Percentiles rank a stretch among this genome's conserved stretches.
Evolutionary conservation across 2,888 invertebrate species (phyloP).

Genomic region (Macaria notata): DNA sequence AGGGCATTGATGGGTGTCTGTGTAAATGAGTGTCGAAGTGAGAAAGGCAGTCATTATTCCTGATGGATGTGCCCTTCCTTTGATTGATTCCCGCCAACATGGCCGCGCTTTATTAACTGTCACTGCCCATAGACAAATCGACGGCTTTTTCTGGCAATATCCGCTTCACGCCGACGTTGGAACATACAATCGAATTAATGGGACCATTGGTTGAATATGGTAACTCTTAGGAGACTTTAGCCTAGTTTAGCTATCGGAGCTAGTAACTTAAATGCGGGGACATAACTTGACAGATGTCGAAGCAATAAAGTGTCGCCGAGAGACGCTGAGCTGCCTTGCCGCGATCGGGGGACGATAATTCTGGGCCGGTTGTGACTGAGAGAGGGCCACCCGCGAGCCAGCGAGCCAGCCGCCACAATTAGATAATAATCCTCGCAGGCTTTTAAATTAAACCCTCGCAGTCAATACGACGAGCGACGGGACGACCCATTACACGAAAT

Average conservation of each 20-base stretch:
- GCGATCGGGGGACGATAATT: too few relatives aligned
- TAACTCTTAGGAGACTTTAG: too few relatives aligned
- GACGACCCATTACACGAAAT: constrained; percentile 28
- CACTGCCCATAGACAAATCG: neutral
- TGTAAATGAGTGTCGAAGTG: too few relatives aligned
- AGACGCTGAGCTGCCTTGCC: constrained; percentile 9
- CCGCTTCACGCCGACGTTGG: too few relatives aligned
- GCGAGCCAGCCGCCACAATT: constrained; percentile 40
- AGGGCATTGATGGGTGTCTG: too few relatives aligned
- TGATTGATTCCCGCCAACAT: constrained; percentile 23
- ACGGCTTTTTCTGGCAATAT: too few relatives aligned
- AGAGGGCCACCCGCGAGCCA: neutral
- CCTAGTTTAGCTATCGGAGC: neutral
- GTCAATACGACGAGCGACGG: constrained; percentile 40
- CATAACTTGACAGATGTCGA: constrained; percentile 29
- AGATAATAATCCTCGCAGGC: constrained; percentile 48
- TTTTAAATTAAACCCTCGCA: constrained; percentile 48
- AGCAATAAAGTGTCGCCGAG: constrained; percentile 38
- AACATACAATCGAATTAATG: too few relatives aligned
- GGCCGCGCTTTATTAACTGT: constrained; percentile 9
- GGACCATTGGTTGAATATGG: too few relatives aligned
- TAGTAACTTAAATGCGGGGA: constrained; percentile 5
- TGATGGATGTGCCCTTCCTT: constrained; percentile 15
- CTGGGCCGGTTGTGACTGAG: neutral
- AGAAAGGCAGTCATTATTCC: neutral